Base-by-base conservation (phyloP, 2,113 vertebrate genomes). In the Istiophorus platypterus region DNA sequence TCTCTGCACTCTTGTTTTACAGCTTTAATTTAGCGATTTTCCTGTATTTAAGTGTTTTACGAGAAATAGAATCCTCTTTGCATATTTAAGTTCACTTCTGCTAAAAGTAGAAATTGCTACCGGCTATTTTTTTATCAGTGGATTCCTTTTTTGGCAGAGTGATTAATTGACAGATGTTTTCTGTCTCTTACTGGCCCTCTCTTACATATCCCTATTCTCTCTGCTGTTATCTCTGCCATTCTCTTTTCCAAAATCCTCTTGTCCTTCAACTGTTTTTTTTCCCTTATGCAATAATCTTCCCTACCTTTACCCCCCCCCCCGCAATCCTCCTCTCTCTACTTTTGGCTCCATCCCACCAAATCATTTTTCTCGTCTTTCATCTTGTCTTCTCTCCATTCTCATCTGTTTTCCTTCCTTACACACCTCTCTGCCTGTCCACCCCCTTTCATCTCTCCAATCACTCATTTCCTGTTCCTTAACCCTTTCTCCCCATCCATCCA, bases 141-240 rank as follows among this genome's bases (percentile, higher is more conserved):
- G 22, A 18, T 65, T 42, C 26, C 24, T 10, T 56, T 49, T 27
- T 47, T 76, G 52, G n/a, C 59, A 72, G 42, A 82, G 72, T 27
- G 67, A 85, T 73, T 81, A 74, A 87, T 72, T 87, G 82, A 80
- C 65, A 41, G 56, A 58, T 75, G 41, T 85, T 79, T 74, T 80
- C 34, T 54, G 13, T 76, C 73, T 78, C 58, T 79, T 72, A 67
- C 15, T 71, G 37, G 0, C 45, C 61, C 59, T 66, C 61, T 70
- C 15, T 10, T 56, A 24, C 41, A 64, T 63, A 69, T 75, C 62
- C 29, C 56, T 34, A 24, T 54, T 86, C 67, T 73, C 47, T 76
- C 63, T 54, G 26, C 72, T 72, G 83, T 84, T 62, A 82, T 80
- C 51, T 78, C 37, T 59, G 14, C 69, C 58, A 62, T 42, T 67